Evolutionary conservation across 2,888 invertebrate species (phyloP).

Genomic region (Diploptera punctata): DNA sequence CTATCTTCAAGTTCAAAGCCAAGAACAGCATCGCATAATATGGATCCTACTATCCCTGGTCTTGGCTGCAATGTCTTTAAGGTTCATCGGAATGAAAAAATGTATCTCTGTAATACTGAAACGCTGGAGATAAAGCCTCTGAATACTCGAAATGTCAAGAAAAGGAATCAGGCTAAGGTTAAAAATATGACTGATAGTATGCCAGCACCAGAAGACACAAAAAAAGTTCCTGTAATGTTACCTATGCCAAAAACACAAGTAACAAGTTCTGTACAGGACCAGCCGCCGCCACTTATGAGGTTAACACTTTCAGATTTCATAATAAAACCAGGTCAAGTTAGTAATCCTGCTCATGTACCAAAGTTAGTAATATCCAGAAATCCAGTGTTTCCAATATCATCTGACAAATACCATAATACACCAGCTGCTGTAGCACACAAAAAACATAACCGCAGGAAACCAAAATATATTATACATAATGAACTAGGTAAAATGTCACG

Average conservation of each 20-base stretch:
- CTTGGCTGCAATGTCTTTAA: not conserved
- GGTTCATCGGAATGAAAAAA: not conserved
- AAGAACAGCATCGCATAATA: not conserved
- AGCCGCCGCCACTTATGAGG: no score
- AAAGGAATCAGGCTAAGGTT: not conserved
- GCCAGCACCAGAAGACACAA: not conserved
- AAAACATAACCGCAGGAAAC: not conserved
- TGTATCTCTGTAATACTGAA: slow-evolving; percentile 14
- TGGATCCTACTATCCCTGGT: not conserved
- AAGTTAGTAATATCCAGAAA: not conserved
- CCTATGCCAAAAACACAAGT: not conserved
- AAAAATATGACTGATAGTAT: not conserved
- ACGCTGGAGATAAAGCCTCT: not conserved
- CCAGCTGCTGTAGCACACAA: not conserved
- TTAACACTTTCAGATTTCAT: not conserved
- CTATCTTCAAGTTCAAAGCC: not conserved
- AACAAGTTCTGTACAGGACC: not conserved
- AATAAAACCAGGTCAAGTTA: not conserved
- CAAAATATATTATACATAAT: slow-evolving; percentile 2
- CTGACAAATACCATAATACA: not conserved
- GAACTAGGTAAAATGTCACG: not conserved
- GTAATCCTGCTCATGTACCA: not conserved
- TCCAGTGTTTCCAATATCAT: not conserved
- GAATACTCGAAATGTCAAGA: not conserved
- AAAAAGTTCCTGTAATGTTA: not conserved